Base-by-base conservation (phyloP, 1,140 invertebrate genomes). In the fruit fly (Drosophila melanogaster) region DNA sequence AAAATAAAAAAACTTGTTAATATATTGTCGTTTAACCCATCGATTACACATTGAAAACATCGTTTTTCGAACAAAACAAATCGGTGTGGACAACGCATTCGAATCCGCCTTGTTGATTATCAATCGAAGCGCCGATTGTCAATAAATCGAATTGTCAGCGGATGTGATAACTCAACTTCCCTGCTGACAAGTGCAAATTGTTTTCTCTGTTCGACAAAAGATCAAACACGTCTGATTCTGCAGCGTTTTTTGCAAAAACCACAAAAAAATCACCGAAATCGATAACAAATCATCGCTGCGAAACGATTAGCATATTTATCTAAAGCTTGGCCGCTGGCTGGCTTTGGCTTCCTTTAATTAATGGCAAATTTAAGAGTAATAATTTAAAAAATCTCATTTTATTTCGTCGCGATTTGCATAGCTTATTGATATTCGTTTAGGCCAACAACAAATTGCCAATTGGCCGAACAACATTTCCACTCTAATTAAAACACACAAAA, bases 121-220 rank as follows among this genome's bases (percentile, higher is more conserved):
- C 64, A 62, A 66, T 66, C 26, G 64, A 35, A 41, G 8, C 5
- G 64, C 64, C 64, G 64, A 72, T 58, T 49, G n/a, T 30, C 56
- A 40, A 72, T 72, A 60, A 72, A 73, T 53, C 17, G 19, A 37
- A 41, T 24, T 50, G 56, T 12, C 54, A 51, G 0, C 70, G 43
- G 38, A 43, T 41, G 66, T 75, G 60, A 89, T 87, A 89, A 89
- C 57, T 86, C 70, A 87, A 46, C 62, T 54, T 22, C 14, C 44
- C n/a, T n/a, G n/a, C 10, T 87, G 83, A 87, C 79, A 87, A 87
- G 84, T 87, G 84, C 85, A 87, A 87, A 87, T 87, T 87, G 86
- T 77, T 87, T 58, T 60, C 76, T 69, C 87, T 89, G 84, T 87
- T 89, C 79, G 67, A 87, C 84, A 87, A 87, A 89, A 87, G 85